These are phyloP conservation scores for Nebria ingens DNA, from an alignment of 1,140 invertebrate species.

Conservation along the genomic window DNA sequence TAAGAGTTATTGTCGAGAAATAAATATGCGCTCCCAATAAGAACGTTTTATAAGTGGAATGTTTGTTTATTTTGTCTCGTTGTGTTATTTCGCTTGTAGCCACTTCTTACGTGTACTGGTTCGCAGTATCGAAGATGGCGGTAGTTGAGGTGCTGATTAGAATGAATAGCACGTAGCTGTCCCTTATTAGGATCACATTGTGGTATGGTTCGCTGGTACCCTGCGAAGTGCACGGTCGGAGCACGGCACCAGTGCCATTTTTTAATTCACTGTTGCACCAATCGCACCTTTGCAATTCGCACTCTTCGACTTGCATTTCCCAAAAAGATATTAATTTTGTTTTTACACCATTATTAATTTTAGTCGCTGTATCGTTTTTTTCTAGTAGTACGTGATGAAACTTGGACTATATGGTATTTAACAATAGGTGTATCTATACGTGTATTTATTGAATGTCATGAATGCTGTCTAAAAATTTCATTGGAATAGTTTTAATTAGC, in stretches of 20 bases:
- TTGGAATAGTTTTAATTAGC: not conserved
- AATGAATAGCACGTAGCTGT: not conserved
- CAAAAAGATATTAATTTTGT: not conserved
- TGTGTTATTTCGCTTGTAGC: too few relatives aligned
- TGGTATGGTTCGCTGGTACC: not conserved
- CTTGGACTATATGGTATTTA: not conserved
- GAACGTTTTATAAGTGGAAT: not conserved
- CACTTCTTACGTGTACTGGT: not conserved
- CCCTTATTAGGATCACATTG: not conserved
- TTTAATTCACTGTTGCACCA: not conserved
- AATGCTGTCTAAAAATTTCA: too few relatives aligned
- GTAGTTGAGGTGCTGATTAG: not conserved
- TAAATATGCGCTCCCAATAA: too few relatives aligned
- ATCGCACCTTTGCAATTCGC: not conserved
- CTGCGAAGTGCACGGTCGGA: not conserved
- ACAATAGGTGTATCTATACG: not conserved
- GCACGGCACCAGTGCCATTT: not conserved
- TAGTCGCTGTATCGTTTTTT: not conserved
- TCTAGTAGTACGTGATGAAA: not conserved
- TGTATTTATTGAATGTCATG: too few relatives aligned
- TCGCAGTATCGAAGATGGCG: not conserved
- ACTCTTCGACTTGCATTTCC: not conserved
- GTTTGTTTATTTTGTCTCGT: not conserved
- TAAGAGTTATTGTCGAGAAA: too few relatives aligned
- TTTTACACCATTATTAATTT: not conserved